Conservation (phyloP, 2,888 invertebrate genomes). For the Chalcosyrphus nemorum region DNA sequence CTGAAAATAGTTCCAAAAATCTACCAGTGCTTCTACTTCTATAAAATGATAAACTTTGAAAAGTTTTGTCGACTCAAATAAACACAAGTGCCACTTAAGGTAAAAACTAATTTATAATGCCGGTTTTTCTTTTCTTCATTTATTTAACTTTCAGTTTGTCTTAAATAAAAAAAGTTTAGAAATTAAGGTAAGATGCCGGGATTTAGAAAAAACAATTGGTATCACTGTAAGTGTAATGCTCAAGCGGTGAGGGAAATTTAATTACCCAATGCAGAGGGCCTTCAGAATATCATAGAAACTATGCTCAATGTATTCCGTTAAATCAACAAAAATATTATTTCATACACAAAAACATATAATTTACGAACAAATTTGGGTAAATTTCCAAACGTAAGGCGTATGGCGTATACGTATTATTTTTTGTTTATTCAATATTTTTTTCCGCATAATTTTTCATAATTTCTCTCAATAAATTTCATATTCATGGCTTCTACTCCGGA, state of each 20-base stretch:
- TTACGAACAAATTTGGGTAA: neutral
- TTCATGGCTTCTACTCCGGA: neutral
- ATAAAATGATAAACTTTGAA: neutral
- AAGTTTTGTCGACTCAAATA: too few relatives aligned
- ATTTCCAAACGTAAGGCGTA: neutral
- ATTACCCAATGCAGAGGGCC: too few relatives aligned
- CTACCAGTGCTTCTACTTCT: neutral
- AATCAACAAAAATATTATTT: neutral
- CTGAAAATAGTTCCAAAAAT: neutral
- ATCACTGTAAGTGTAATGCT: too few relatives aligned
- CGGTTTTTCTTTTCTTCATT: too few relatives aligned
- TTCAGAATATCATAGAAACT: too few relatives aligned
- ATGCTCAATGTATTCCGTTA: neutral
- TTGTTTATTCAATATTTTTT: neutral
- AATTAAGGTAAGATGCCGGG: too few relatives aligned
- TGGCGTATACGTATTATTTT: neutral
- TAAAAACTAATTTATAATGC: too few relatives aligned
- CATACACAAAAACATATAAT: neutral
- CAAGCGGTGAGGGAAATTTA: too few relatives aligned
- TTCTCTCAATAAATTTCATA: neutral
- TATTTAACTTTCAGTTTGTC: too few relatives aligned
- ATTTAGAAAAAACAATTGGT: too few relatives aligned
- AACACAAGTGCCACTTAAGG: too few relatives aligned
- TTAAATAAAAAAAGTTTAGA: too few relatives aligned
- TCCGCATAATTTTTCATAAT: neutral